phyloP scores from a whole-genome alignment of 2,888 invertebrate genomes.

The Andrena dorsata region DNA sequence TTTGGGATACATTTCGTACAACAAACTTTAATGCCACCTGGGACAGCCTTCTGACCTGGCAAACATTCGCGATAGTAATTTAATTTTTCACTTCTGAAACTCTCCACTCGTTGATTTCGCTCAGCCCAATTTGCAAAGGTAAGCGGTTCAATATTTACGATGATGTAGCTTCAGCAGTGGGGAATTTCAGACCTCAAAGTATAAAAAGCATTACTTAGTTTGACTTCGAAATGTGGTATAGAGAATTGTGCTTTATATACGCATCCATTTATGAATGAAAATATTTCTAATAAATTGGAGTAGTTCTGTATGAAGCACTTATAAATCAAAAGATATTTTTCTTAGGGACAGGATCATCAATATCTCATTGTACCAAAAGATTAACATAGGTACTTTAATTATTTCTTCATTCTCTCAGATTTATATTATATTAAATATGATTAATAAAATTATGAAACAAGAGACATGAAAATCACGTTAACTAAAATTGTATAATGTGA shows the following conservation, averaged over 20 bases:
- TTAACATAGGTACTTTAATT: not conserved
- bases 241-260: no score
- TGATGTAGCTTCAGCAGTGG: not conserved
- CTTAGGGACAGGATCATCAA: no score
- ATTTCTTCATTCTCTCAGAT: not conserved
- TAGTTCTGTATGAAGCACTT: no score
- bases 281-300: no score
- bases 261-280: no score
- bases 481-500: not conserved
- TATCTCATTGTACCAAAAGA: no score
- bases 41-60: slow-evolving; percentile 28
- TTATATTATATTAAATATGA: not conserved
- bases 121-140: not conserved
- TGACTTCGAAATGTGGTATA: not conserved
- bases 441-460: not conserved
- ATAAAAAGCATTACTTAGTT: not conserved
- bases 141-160: slow-evolving; percentile 21
- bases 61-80: slow-evolving; percentile 37
- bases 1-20: slow-evolving; percentile 39
- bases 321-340: no score
- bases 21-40: slow-evolving; percentile 35
- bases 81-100: slow-evolving; percentile 41
- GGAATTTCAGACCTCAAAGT: not conserved
- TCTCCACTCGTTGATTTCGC: not conserved
- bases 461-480: not conserved